Evolutionary conservation across 1,140 invertebrate species (phyloP), one percentile per base, ranked within the genome.

Genomic region (Lasaia peninsularis): DNA sequence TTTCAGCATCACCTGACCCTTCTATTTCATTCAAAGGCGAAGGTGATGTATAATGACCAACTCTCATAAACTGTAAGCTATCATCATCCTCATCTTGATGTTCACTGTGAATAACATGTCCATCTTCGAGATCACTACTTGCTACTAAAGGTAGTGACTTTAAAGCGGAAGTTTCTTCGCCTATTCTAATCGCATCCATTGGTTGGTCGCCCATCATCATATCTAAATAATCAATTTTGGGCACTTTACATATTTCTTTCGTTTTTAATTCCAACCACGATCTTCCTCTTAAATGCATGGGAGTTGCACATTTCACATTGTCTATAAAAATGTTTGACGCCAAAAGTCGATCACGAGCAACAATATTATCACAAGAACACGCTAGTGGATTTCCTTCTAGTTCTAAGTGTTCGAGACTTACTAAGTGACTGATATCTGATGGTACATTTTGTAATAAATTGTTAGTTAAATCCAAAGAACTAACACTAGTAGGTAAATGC

Each of bases 151-250:
- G 65, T 78, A 86, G 80, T 11, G 81, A 80, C 66, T 83, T 89
- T 57, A 87, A 64, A 20, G 78, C 79, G 14, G 72, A 78, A 1
- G 76, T 81, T 62, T 89, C 74, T 65, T 78, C 62, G 10, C 83
- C 80, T 63, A 89, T 65, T 65, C 66, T 57, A 11, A 81, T 71
- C 1, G 88, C 82, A 70, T 89, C 73, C 21, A 80, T 44, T 21
- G 91, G 89, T 71, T 91, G 85, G 69, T 92, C 92, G 9, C 91
- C 91, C 86, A 92, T 87, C 90, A 93, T 91, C 75, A 92, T 84
- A 37, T 92, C 91, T 60, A 85, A 65, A 52, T 84, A 79, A 58
- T 89, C 76, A 14, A 61, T 40, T 75, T 67, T 85, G 49, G 69
- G 74, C 59, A 72, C 75, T 83, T 82, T 77, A 65, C 91, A 92